phyloP scores from a whole-genome alignment of 2,888 invertebrate genomes.

The Scaptomyza reducta region DNA sequence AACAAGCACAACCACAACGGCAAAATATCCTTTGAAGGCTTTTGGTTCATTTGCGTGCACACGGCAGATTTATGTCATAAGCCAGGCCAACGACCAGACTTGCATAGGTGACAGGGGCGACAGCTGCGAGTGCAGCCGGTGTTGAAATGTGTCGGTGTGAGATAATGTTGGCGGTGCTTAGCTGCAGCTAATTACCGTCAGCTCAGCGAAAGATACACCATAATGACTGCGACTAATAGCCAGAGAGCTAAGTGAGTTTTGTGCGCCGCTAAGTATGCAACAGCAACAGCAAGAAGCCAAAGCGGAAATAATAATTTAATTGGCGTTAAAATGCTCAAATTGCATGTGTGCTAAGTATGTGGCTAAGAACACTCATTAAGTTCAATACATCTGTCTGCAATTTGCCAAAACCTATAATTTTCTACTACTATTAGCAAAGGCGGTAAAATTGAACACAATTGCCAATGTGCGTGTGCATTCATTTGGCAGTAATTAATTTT shows the following conservation, averaged over 20 bases:
- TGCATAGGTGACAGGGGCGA: neutral
- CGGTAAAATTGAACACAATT: conserved; percentile 6
- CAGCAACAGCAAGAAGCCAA: conserved; percentile 13
- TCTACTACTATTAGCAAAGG: neutral
- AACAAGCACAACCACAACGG: conserved; percentile 3
- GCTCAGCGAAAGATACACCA: conserved; percentile 46
- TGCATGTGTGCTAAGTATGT: conserved; percentile 3
- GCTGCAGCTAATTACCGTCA: conserved; percentile 66
- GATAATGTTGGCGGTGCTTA: conserved; percentile 30
- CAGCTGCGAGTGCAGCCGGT: neutral
- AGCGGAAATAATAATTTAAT: conserved; percentile 29
- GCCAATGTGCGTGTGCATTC: neutral
- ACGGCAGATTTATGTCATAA: conserved; percentile 30
- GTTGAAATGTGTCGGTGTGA: neutral
- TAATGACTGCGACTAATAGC: conserved; percentile 62
- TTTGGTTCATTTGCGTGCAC: conserved; percentile 53
- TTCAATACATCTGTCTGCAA: neutral
- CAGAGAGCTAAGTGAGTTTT: conserved; percentile 29
- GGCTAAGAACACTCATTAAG: neutral
- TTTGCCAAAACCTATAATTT: neutral
- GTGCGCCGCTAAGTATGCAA: conserved; percentile 26
- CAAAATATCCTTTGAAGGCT: conserved; percentile 56
- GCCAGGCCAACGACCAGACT: conserved; percentile 25
- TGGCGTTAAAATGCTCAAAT: conserved; percentile 9
- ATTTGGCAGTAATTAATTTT: conserved; percentile 39